Evolutionary conservation across 2,888 invertebrate genomes (phyloP).

Genomic region (Lepetodrilus schrolli): DNA sequence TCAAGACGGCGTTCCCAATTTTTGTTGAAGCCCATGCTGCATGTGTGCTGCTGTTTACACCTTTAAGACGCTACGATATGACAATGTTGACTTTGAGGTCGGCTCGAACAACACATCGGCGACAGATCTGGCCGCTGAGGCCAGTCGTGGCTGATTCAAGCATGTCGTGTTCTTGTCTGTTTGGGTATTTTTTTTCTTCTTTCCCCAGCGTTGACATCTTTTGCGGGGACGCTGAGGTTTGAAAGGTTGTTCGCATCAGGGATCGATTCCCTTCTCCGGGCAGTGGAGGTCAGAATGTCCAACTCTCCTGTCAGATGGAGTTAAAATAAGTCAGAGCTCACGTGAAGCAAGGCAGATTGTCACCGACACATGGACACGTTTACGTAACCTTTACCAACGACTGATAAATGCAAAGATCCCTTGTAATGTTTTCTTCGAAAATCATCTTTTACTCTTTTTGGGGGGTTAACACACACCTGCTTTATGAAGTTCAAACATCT

Average conservation of each 20-base stretch:
- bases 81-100: neutral
- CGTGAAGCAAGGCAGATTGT: neutral
- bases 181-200: too few relatives aligned
- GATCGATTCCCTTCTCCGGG: neutral
- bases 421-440: neutral
- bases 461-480: neutral
- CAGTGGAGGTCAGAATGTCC: constrained; percentile 10
- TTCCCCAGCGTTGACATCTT: neutral
- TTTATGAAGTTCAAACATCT: neutral
- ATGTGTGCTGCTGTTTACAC: neutral
- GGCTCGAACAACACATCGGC: neutral
- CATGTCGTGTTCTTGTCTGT: constrained; percentile 1
- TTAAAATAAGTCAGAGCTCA: neutral
- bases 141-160: neutral
- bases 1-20: neutral
- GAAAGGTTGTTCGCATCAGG: neutral
- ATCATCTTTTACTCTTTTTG: neutral
- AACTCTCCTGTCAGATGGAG: neutral
- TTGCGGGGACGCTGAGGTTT: constrained; percentile 2
- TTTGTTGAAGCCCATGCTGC: neutral
- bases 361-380: neutral
- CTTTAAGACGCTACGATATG: neutral
- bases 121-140: constrained; percentile 8
- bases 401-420: neutral
- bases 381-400: neutral